Base-by-base conservation (phyloP, 1,140 invertebrate genomes). In the Heliconius congener region DNA sequence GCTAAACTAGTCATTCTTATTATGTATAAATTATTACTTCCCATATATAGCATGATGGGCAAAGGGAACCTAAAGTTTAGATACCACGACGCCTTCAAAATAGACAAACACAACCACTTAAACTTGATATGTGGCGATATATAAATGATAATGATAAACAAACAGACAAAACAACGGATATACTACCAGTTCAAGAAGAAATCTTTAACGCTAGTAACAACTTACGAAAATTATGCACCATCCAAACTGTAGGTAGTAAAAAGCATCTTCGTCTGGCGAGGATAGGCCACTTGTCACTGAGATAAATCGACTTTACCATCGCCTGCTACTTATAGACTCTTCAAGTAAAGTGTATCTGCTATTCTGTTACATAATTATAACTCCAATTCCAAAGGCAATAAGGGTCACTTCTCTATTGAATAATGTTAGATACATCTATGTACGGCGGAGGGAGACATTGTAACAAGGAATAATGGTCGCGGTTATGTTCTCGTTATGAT, bases 251-350 rank as follows among this genome's bases (percentile, higher is more conserved):
- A 50, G 84, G 83, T 83, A 89, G 86, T 93, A 93, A 93, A 93
- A 93, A 93, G 90, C 90, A 91, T 91, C 90, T 90, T 86, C 82
- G 83, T 86, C 91, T 91, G 91, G 39, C 80, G 76, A 73, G 76
- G 91, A 91, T 91, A 84, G 90, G 88, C 86, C 91, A 91, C 92
- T 93, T 90, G 90, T 91, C 89, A 90, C 86, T 85, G 86, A 92
- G 91, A 93, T 93, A 93, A 93, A 93, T 92, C 82, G 89, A 85
- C 87, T 72, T 39, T 76, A 85, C 81, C 88, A 87, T 90, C 88
- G 86, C 70, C 90, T 92, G 91, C 89, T 90, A 88, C 84, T 89
- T 92, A 92, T 90, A 91, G 89, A 88, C 86, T 89, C 87, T 86
- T 90, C 37, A 27, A 27, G 71, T 72, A 72, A 66, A 30, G 23